Evolutionary conservation across 1,140 invertebrate species (phyloP).

Genomic region (Monomorium pharaonis): DNA sequence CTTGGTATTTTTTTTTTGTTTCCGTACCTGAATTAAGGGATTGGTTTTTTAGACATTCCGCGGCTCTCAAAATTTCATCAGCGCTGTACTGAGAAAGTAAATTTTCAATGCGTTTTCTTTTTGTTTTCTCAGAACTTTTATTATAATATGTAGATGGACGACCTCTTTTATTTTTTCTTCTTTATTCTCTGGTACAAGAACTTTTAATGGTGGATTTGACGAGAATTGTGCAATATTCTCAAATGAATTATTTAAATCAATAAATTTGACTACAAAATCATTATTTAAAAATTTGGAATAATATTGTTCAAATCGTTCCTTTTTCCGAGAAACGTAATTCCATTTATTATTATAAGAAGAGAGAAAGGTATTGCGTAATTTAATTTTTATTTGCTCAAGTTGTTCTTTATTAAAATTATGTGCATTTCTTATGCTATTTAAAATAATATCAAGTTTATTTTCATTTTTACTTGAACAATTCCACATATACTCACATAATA

Average conservation of each 20-base stretch:
- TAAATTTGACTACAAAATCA: neutral
- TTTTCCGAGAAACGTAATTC: neutral
- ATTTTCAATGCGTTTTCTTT: neutral
- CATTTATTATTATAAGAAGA: neutral
- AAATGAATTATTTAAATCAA: neutral
- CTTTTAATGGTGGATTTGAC: neutral
- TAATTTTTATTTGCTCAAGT: neutral
- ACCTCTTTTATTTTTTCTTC: neutral
- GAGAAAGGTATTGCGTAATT: neutral
- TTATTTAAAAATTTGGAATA: constrained; percentile 3
- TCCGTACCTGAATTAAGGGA: neutral
- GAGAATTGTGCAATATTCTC: neutral
- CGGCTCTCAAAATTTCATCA: neutral
- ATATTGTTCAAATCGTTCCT: neutral
- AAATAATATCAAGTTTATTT: neutral
- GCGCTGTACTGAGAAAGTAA: neutral
- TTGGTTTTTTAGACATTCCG: neutral
- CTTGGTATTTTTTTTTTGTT: neutral
- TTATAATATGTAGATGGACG: neutral
- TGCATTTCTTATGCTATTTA: neutral
- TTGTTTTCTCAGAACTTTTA: neutral
- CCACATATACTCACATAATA: neutral
- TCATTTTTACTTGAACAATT: neutral
- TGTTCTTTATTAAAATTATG: neutral
- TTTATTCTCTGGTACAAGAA: neutral